Base-by-base conservation (phyloP, 2,113 vertebrate species). In the Podarcis cretensis region DNA sequence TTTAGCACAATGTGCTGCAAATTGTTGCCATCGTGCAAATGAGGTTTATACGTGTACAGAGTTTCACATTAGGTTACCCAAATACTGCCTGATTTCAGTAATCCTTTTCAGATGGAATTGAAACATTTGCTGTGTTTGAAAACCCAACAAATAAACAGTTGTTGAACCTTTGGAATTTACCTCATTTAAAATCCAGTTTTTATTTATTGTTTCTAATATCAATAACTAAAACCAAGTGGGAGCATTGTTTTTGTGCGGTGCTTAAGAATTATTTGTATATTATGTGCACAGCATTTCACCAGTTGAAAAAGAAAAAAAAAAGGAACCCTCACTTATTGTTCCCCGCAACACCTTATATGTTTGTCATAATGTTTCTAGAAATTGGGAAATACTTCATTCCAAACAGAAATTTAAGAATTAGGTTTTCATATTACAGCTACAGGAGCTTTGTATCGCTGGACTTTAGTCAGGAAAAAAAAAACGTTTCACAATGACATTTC, bases 171-270 rank as follows among this genome's bases (percentile, higher is more conserved):
- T 96, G 96, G 92, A 97, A 97, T 98, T 98, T 98, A 98, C 97
- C 98, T 99, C 98, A 97, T 98, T 98, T 97, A 97, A 97, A 79
- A 97, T 94, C 97, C 93, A 96, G 95, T 96, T 97, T 97, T 98
- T 98, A 98, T 98, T 98, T 98, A 98, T 98, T 98, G 95, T 97
- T 99, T 98, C 98, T 98, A 98, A 98, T 97, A 97, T 91, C 90
- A 0, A 88, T 97, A 91, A 97, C 96, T 97, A 96, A 96, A 96
- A 92, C 89, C 90, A 96, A 97, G 94, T 95, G 95, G 93, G 96
- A 98, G 95, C 95, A 95, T 92, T 98, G 96, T 98, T 96, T 97
- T 96, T 96, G 97, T 97, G 96, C 94, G 94, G 97, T 95, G 97
- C 96, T 95, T 97, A 98, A 97, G 97, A 97, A 96, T 96, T 98